Conservation (phyloP, 2,888 invertebrate genomes). For the Melikaiella ostensackeni region DNA sequence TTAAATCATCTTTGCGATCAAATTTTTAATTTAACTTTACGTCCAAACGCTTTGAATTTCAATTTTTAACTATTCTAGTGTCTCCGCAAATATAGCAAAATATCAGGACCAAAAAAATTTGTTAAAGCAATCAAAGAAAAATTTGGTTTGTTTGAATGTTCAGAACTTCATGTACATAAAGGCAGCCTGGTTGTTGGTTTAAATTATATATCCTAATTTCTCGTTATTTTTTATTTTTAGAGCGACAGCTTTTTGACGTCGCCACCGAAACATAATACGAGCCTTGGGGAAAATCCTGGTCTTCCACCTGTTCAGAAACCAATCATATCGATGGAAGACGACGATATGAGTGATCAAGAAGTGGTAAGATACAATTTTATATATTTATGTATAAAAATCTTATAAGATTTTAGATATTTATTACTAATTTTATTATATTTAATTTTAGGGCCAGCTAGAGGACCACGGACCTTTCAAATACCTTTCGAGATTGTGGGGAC, state of each 20-base stretch:
- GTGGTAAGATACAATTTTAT: constrained; percentile 80
- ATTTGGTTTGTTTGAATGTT: too few species aligned
- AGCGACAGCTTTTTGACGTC: constrained; percentile 56
- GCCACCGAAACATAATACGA: constrained; percentile 51
- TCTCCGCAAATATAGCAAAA: too few species aligned
- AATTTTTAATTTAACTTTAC: too few species aligned
- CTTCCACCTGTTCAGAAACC: constrained; percentile 81
- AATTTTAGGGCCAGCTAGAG: constrained; percentile 83
- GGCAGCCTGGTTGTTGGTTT: neutral
- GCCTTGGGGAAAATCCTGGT: constrained; percentile 67
- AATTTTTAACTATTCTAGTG: too few species aligned
- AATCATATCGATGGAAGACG: constrained; percentile 97
- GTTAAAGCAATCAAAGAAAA: too few species aligned
- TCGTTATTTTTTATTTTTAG: constrained; percentile 47
- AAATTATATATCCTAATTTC: neutral
- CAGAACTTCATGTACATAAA: too few species aligned
- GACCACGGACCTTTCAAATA: constrained; percentile 94
- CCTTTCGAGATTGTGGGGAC: constrained; percentile 88
- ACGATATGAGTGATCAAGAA: constrained; percentile 93
- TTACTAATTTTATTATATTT: constrained; percentile 26
- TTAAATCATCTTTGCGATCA: too few species aligned
- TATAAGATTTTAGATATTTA: constrained; percentile 5
- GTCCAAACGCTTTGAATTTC: too few species aligned
- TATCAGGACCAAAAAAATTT: too few species aligned
- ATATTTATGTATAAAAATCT: constrained; percentile 19